These are phyloP conservation scores for Pseudeuparius sepicola DNA, from an alignment of 2,888 invertebrate genomes.

Conservation along the genomic window DNA sequence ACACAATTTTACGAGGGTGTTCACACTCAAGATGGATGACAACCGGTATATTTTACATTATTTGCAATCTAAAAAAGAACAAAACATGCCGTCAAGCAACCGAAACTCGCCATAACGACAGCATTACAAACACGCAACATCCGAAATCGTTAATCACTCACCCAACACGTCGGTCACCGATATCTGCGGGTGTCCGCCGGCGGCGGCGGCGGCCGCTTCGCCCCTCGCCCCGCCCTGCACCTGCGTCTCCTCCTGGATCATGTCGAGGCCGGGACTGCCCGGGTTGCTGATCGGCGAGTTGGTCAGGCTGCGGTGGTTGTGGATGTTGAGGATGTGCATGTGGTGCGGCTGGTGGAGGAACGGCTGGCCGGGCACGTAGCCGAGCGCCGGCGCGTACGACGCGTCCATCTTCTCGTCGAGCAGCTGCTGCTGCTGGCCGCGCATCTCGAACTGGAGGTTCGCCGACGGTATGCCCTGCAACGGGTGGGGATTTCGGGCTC, in stretches of 20 bases:
- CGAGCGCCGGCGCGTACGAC: slow-evolving; percentile 25
- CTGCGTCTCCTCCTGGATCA: slow-evolving; percentile 66
- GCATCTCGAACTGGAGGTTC: slow-evolving; percentile 33
- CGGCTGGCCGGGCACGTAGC: slow-evolving; percentile 16
- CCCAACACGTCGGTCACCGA: slow-evolving; percentile 87
- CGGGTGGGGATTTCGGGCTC: too few species aligned
- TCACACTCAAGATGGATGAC: too few species aligned
- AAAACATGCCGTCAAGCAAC: too few species aligned
- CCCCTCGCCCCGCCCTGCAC: slow-evolving; percentile 35
- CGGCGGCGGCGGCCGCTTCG: slow-evolving; percentile 34
- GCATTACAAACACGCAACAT: too few species aligned
- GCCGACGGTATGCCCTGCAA: slow-evolving; percentile 56
- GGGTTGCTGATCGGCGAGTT: slow-evolving; percentile 55
- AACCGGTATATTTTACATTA: too few species aligned
- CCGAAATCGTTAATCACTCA: too few species aligned
- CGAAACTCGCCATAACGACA: too few species aligned
- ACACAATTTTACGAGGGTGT: too few species aligned
- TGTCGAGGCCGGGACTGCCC: slow-evolving; percentile 59
- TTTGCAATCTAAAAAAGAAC: too few species aligned
- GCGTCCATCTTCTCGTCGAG: slow-evolving; percentile 45
- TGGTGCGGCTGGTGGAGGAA: slow-evolving; percentile 24
- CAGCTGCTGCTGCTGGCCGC: slow-evolving; percentile 29
- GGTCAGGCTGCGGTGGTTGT: slow-evolving; percentile 47
- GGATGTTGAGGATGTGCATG: slow-evolving; percentile 38
- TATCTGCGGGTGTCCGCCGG: slow-evolving; percentile 64